phyloP scores from a whole-genome alignment of 2,797 vertebrate species.

The Gymnopithys bicolor region DNA sequence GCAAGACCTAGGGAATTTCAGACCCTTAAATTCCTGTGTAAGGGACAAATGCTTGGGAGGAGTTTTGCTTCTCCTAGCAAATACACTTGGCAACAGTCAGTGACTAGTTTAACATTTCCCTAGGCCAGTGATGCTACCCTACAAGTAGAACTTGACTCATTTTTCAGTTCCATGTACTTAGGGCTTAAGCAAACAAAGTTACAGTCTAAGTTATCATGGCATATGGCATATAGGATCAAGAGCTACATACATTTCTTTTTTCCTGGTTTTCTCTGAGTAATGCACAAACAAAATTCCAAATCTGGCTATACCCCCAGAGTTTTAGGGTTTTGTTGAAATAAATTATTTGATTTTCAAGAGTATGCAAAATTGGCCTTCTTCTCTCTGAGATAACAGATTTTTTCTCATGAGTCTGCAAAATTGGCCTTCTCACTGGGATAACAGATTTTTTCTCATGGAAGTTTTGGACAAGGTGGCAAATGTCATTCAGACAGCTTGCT shows the following conservation, averaged over 20 bases:
- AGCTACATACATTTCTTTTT: neutral
- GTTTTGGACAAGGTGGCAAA: neutral
- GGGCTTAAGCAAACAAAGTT: neutral
- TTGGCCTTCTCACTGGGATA: neutral
- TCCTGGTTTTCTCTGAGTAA: neutral
- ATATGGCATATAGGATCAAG: neutral
- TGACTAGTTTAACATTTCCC: neutral
- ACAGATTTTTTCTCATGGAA: neutral
- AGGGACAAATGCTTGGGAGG: neutral
- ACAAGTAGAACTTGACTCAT: neutral
- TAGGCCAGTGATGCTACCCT: neutral
- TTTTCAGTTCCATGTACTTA: neutral
- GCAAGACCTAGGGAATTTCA: neutral
- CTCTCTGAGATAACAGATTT: neutral
- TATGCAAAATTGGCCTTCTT: neutral
- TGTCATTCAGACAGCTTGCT: neutral
- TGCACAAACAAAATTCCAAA: neutral
- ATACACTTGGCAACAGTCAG: neutral
- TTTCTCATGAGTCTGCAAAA: neutral
- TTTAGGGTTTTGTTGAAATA: neutral
- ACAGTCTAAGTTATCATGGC: neutral
- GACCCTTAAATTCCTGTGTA: neutral
- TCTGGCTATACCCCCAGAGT: neutral
- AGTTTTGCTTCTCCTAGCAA: neutral
- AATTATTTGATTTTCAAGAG: neutral